Evolutionary conservation across 2,888 invertebrate species (phyloP), one percentile per base, ranked within the genome.

Genomic region (Panzeria rudis): DNA sequence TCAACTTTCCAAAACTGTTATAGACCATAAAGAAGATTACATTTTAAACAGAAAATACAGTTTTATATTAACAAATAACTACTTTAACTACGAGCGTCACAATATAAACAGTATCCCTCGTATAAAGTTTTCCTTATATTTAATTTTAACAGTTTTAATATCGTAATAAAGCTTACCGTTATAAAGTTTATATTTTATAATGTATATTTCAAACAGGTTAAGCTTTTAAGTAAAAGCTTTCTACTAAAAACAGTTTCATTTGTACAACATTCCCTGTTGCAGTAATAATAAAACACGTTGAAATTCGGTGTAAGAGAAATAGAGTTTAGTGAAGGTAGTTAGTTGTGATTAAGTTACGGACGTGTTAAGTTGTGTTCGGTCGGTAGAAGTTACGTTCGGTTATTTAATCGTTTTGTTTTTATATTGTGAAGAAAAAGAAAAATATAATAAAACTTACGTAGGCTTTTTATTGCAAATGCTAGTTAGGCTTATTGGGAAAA

Each of bases 331-430:
- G 25, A 75, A 78, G 62, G 29, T 23, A 75, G 66, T 85, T 82
- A 85, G 82, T 82, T 85, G 85, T 50, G 71, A 64, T 85, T 79
- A 71, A 85, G 82, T 82, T 69, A 79, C 81, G 61, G 85, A 23
- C 75, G 75, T 50, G 85, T 71, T 85, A 25, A 75, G 85, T 85
- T 75, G 75, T 72, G 68, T 68, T 59, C 11, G 41, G 8, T 62
- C 20, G 44, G 20, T 32, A 13, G 47, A 13, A 38, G 38, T 52
- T 11, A 15, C 25, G 47, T 44, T 32, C 15, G 13, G 15, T 20
- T 11, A n/a, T 20, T 13, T 56, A 15, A 6, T 62, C 62, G 25
- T 71, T 79, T 59, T 66, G 64, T 66, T 59, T 56, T 50, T 47
- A 25, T 77, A 17, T 38, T 56, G 35, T 68, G 32, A 56, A n/a